A percentile compares a stretch with the other conserved stretches of the same genome.
Evolutionary conservation across 2,888 invertebrate species (phyloP).

Genomic region (Hirtodrosophila trivittata): DNA sequence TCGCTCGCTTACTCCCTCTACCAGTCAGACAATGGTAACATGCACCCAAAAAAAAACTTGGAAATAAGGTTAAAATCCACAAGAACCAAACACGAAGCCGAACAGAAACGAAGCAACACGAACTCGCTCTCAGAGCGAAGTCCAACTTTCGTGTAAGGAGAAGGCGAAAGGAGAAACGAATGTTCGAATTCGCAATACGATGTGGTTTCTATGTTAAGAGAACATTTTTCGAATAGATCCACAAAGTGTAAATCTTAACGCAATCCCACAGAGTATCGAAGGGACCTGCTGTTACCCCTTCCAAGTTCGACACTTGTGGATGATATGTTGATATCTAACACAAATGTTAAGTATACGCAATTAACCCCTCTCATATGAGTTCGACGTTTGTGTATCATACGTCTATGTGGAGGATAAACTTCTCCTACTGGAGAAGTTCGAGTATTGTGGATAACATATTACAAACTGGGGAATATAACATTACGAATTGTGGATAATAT

Average conservation of each 20-base stretch:
- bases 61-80: conserved; percentile 71
- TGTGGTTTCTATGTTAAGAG: no score
- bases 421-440: no score
- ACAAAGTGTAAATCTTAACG: no score
- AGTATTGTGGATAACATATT: background rate
- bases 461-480: conserved; percentile 10
- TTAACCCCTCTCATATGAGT: background rate
- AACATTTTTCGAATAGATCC: no score
- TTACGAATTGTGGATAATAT: conserved; percentile 1
- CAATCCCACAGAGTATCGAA: no score
- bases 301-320: background rate
- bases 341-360: background rate
- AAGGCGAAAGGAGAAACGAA: no score
- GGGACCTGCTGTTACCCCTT: no score
- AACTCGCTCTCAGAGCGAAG: conserved; percentile 17
- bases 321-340: no score
- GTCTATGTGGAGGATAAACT: no score
- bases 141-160: no score
- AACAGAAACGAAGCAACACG: conserved; percentile 23
- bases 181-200: no score
- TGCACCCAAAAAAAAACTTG: conserved; percentile 27
- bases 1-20: conserved; percentile 1
- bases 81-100: conserved; percentile 15
- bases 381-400: no score
- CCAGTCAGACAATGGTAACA: conserved; percentile 40